Evolutionary conservation across 2,888 invertebrate genomes (phyloP).

Genomic region (Yponomeuta malinellus): DNA sequence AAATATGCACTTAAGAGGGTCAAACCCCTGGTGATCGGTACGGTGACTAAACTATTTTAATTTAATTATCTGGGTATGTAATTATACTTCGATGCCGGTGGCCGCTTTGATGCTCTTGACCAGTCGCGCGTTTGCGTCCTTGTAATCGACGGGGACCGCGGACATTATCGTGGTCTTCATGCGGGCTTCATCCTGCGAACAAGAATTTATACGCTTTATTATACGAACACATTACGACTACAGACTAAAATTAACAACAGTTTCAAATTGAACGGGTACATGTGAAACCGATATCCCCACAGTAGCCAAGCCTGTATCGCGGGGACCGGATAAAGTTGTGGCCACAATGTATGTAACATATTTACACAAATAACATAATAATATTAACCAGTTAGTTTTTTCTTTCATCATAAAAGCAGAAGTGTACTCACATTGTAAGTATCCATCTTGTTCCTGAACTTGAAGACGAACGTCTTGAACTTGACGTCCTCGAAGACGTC

Average conservation of each 20-base stretch:
- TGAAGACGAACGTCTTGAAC: constrained; percentile 88
- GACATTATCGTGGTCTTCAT: constrained; percentile 84
- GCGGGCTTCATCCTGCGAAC: constrained; percentile 85
- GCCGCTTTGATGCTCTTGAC: constrained; percentile 81
- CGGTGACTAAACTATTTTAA: background rate
- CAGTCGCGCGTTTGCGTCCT: constrained; percentile 83
- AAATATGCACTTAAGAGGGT: too few species aligned
- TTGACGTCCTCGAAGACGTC: constrained; percentile 83
- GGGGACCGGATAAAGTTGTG: too few species aligned
- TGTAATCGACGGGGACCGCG: constrained; percentile 83
- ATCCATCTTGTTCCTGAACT: constrained; percentile 92
- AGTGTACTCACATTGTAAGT: constrained; percentile 86
- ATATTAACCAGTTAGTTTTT: background rate
- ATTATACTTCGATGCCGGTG: constrained; percentile 72
- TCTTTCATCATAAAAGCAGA: background rate
- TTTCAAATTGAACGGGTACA: background rate
- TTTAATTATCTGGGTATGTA: background rate
- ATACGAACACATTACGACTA: background rate
- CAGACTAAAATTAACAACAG: background rate
- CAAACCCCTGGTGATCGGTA: too few species aligned
- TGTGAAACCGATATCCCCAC: too few species aligned
- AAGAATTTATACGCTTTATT: background rate
- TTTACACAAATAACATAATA: too few species aligned
- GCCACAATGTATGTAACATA: too few species aligned
- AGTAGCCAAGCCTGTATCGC: too few species aligned